Base-by-base conservation (phyloP, 2,797 vertebrate genomes). In the Gallinago stenura region DNA sequence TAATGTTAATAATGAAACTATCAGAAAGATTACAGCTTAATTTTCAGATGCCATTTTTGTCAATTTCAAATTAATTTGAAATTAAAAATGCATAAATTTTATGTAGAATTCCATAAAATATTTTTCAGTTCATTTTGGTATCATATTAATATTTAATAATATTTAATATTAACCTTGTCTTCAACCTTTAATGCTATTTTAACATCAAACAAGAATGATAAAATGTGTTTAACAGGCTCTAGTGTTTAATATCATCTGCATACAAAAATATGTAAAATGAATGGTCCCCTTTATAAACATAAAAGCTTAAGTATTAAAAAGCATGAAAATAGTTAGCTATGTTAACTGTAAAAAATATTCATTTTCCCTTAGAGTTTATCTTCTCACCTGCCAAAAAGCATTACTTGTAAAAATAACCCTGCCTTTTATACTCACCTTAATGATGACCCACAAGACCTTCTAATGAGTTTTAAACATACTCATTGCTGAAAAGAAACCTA, bases 11-110 rank as follows among this genome's bases (percentile, higher is more conserved):
- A 96, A 97, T 95, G 39, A 92, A 82, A 90, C 82, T 86, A 97
- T 76, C 92, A 95, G 83, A 91, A 95, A 94, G 85, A 95, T 90
- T 95, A 94, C 90, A 95, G 90, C 95, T 97, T 97, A 84, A 96
- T 93, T 97, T 97, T 90, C 88, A 90, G 68, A 66, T 94, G 93
- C 71, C 50, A 50, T 93, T 97, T 91, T 96, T 73, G 81, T 39
- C 84, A 83, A 48, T 91, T 89, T 94, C 82, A 28, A 48, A 72
- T 58, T 45, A 87, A 75, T 87, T 97, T 95, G 79, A 87, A 97
- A 87, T 56, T 87, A 92, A 93, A 84, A 24, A 8, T 53, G 41
- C 69, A 68, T 43, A 76, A 83, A 71, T 96, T 65, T 85, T 68
- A 73, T 80, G 45, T 37, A n/a, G 51, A 72, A 93, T 46, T 69